These are phyloP conservation scores for Monomorium pharaonis DNA, from an alignment of 1,140 invertebrate species.

Conservation along the genomic window DNA sequence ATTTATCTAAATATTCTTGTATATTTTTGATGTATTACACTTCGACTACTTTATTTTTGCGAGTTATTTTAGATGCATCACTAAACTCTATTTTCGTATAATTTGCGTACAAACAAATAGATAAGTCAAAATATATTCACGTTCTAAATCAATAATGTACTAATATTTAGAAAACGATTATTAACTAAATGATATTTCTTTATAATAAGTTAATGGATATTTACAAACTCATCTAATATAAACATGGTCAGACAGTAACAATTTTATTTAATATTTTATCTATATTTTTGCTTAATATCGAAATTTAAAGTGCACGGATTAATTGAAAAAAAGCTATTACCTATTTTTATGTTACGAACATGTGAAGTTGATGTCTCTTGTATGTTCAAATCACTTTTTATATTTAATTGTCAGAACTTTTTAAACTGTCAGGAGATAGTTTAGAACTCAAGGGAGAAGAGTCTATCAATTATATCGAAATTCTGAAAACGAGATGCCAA, in stretches of 20 bases:
- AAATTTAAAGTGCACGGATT: not conserved
- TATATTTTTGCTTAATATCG: not conserved
- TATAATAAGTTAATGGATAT: not conserved
- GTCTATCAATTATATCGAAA: conserved; percentile 17
- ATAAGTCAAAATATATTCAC: not conserved
- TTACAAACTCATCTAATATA: not conserved
- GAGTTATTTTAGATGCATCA: not conserved
- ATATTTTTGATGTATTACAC: not conserved
- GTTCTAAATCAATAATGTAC: not conserved
- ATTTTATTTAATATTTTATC: not conserved
- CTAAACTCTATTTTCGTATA: not conserved
- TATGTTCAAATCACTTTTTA: not conserved
- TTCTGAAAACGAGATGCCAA: conserved; percentile 1
- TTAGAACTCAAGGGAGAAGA: not conserved
- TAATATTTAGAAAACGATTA: not conserved
- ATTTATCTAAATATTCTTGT: not conserved
- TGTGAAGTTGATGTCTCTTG: not conserved
- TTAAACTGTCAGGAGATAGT: not conserved
- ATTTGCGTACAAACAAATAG: not conserved
- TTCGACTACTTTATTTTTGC: not conserved
- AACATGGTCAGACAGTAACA: not conserved
- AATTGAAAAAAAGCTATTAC: not conserved
- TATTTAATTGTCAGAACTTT: not conserved
- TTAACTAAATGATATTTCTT: not conserved
- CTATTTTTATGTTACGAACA: not conserved